Conservation (phyloP, 2,888 invertebrate species). For the Tolmerus cingulatus region DNA sequence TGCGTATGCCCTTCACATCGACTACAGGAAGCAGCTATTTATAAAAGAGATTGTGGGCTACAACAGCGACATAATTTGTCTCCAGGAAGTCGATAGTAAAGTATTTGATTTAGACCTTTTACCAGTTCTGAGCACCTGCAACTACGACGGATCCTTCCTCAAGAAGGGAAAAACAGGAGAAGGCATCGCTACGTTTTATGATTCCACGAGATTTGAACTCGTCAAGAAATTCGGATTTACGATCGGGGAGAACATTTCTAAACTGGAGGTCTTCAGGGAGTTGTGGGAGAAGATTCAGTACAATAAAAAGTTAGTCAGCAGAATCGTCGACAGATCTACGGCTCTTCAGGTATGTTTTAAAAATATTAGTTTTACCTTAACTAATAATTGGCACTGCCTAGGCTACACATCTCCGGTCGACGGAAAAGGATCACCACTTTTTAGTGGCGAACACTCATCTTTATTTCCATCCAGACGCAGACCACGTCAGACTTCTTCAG, state of each 20-base stretch:
- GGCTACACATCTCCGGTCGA: constrained; percentile 67
- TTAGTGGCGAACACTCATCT: constrained; percentile 89
- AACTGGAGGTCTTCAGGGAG: constrained; percentile 65
- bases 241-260: constrained; percentile 69
- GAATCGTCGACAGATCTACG: constrained; percentile 73
- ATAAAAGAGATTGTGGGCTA: constrained; percentile 84
- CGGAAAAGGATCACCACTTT: constrained; percentile 68
- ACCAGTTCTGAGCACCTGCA: constrained; percentile 67
- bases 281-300: constrained; percentile 70
- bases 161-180: constrained; percentile 80
- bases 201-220: constrained; percentile 71
- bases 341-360: constrained; percentile 67
- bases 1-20: constrained; percentile 78
- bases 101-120: constrained; percentile 75
- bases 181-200: constrained; percentile 83
- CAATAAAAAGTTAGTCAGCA: constrained; percentile 68
- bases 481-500: constrained; percentile 88
- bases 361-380: background rate
- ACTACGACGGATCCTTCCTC: constrained; percentile 70
- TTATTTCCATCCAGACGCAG: constrained; percentile 91
- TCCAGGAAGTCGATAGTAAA: constrained; percentile 91
- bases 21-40: constrained; percentile 87
- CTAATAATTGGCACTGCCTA: constrained; percentile 50
- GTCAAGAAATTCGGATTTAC: constrained; percentile 67
- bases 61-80: constrained; percentile 86